Conservation (phyloP, 1,140 invertebrate species). For the Bombus soroeensis region DNA sequence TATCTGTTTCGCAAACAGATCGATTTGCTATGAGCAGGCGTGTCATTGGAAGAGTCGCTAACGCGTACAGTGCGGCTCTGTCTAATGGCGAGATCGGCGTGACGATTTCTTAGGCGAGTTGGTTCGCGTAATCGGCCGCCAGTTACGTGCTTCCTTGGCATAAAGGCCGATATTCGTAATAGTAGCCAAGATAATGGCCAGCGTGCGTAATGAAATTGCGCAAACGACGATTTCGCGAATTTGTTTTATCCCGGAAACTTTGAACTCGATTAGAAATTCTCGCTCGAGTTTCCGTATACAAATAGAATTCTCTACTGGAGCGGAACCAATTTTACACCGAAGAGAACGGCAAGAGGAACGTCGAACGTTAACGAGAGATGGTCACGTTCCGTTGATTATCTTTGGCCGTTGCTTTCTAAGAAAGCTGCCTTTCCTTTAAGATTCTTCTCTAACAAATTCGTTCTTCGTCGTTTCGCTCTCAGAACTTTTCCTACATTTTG, state of each 20-base stretch:
- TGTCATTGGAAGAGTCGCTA: not conserved
- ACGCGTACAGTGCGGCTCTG: too few species aligned
- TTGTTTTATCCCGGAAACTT: constrained; percentile 11
- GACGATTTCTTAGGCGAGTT: too few species aligned
- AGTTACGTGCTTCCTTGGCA: not conserved
- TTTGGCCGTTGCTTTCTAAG: constrained; percentile 17
- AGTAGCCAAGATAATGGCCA: not conserved
- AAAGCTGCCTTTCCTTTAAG: not conserved
- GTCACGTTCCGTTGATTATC: constrained; percentile 23
- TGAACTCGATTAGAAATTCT: not conserved
- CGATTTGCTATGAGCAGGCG: too few species aligned
- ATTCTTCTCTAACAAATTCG: too few species aligned
- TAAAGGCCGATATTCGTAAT: constrained; percentile 12
- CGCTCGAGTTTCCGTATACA: not conserved
- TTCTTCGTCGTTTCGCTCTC: too few species aligned
- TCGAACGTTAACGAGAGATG: constrained; percentile 1
- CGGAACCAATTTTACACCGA: not conserved
- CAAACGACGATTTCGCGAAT: constrained; percentile 13
- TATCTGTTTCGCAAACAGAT: not conserved
- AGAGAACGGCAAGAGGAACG: not conserved
- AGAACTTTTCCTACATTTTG: accelerated
- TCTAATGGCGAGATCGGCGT: not conserved
- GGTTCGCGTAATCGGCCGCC: not conserved
- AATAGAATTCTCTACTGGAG: not conserved
- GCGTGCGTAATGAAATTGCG: constrained; percentile 9